Base-by-base conservation (phyloP, 1,140 invertebrate genomes). In the Charaxes varanes region DNA sequence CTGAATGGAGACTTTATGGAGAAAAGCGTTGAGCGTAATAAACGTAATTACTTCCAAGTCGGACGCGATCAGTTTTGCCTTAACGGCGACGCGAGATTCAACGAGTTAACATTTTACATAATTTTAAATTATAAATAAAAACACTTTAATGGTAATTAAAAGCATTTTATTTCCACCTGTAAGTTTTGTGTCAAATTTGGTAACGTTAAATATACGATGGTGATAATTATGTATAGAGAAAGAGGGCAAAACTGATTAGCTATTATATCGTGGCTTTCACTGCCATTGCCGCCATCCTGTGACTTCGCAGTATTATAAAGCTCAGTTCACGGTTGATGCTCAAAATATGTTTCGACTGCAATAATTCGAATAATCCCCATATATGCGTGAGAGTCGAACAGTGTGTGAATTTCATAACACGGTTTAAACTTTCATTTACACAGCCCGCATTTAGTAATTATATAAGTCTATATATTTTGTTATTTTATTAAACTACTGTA, bases 201-300 rank as follows among this genome's bases (percentile, higher is more conserved):
- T 14, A 14, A n/a, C 2, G 5, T 28, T 28, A 7, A 15, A 7
- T 15, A 7, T 14, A 12, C 6, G 23, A 6, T 26, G 23, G 23
- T n/a, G n/a, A n/a, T n/a, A n/a, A n/a, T n/a, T 17, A 7, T 28
- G 7, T 28, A 6, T 13, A 28, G n/a, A 32, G 14, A 21, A n/a
- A 4, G 7, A 22, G 26, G 30, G 34, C 43, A 46, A 46, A 46
- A 46, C 43, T 40, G 36, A 46, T 46, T 28, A 27, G 11, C 12
- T 16, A 35, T 24, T 16, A 16, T 14, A 26, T 2, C 12, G 3
- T 19, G 13, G 16, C 13, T 23, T 30, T 36, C 19, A 34, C 36
- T 46, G 43, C 23, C 36, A 37, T 28, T 28, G 23, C 8, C 14
- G 36, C 28, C 23, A 23, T 34, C 22, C 28, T 33, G 43, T 34